phyloP scores from a whole-genome alignment of 2,888 invertebrate species.

The Caenorhabditis drosophilae region DNA sequence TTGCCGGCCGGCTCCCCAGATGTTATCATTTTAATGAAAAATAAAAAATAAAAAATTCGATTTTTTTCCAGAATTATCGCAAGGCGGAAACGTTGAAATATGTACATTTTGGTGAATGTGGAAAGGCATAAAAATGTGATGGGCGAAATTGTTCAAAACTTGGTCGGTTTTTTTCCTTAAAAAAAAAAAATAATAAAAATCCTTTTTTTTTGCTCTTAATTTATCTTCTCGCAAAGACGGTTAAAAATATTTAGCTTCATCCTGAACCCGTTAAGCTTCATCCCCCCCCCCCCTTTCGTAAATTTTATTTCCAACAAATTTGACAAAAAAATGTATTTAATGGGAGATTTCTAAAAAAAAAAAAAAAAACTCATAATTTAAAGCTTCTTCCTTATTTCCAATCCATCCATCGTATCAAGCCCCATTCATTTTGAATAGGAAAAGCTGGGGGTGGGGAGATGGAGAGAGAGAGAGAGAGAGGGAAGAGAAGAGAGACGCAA shows the following conservation, averaged over 20 bases:
- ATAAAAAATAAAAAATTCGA: background rate
- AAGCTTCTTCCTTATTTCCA: background rate
- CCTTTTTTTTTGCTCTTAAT: background rate
- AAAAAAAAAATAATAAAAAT: background rate
- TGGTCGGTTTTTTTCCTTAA: constrained; percentile 25
- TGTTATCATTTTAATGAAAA: background rate
- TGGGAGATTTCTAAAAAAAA: background rate
- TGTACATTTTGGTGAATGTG: constrained; percentile 43
- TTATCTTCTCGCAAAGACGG: no score
- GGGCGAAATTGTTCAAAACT: constrained; percentile 27
- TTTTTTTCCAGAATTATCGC: background rate
- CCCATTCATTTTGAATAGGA: no score
- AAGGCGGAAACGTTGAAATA: background rate
- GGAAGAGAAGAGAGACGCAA: no score
- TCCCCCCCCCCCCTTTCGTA: no score
- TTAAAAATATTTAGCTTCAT: no score
- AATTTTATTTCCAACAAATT: no score
- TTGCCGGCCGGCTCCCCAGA: no score
- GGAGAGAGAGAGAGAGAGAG: no score
- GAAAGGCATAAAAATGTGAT: constrained; percentile 27
- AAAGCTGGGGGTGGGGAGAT: no score
- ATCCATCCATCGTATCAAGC: no score
- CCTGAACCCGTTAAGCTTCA: no score
- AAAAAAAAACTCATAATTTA: background rate
- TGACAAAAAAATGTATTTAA: background rate